These are phyloP conservation scores for Acanthisitta chloris DNA, from an alignment of 2,113 vertebrate genomes.

Conservation along the genomic window DNA sequence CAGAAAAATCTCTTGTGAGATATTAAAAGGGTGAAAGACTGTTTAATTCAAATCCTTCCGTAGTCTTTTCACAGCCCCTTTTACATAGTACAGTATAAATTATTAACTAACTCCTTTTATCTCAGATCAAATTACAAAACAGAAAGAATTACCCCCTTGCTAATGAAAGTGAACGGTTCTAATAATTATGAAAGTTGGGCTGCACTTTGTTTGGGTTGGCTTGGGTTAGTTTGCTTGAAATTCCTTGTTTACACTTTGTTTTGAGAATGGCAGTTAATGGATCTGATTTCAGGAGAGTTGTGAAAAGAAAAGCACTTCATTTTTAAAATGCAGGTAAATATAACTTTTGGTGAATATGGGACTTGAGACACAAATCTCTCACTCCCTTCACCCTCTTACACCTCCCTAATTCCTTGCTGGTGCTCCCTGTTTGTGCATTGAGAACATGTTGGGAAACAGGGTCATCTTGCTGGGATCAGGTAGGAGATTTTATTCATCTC, in stretches of 20 bases:
- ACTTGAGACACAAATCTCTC: not conserved
- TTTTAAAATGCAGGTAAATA: conserved; percentile 5
- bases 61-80: conserved; percentile 81
- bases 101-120: conserved; percentile 82
- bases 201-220: conserved; percentile 60
- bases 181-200: conserved; percentile 74
- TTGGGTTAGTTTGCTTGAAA: conserved; percentile 53
- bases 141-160: conserved; percentile 83
- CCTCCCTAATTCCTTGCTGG: not conserved
- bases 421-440: not conserved
- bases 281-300: not conserved
- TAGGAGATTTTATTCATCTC: not conserved
- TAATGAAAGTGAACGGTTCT: conserved; percentile 70
- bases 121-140: conserved; percentile 82
- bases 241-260: conserved; percentile 69
- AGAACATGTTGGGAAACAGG: not conserved
- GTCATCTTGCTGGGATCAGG: not conserved
- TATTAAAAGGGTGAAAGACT: conserved; percentile 87
- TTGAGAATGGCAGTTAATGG: not conserved
- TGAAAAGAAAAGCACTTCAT: not conserved
- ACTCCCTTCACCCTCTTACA: not conserved
- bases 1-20: conserved; percentile 87
- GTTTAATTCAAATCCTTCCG: conserved; percentile 87
- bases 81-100: conserved; percentile 85
- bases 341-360: not conserved